Evolutionary conservation across 1,140 invertebrate species (phyloP), one percentile per base, ranked within the genome.

Genomic region (Coenobita brevimanus): DNA sequence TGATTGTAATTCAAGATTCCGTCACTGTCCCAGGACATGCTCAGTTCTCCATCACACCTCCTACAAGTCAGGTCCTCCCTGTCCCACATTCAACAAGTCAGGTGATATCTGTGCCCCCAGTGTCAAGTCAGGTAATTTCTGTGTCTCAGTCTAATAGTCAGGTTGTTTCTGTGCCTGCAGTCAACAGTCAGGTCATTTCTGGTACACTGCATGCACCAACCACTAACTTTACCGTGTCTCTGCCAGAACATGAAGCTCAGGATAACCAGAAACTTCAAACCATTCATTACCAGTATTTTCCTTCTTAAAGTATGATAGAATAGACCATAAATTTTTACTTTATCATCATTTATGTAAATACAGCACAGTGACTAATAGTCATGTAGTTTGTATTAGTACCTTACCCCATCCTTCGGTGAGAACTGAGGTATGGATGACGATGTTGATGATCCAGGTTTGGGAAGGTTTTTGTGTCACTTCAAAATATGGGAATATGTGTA

Each of bases 1-100:
- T 85, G 82, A 85, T 85, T 43, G 82, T 85, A 54, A 85, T 85
- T 24, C 82, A 85, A 38, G 82, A 85, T 33, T 76, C 82, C 21
- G 82, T 85, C 24, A 62, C 50, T 10, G 54, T 85, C 2, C 71
- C 82, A 15, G 73, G 69, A 8, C 82, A 85, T 78, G 38, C 71
- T 21, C 69, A 85, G n/a, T 85, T 85, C 62, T 62, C 82, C 24
- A 50, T 85, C 36, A 46, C 82, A 38, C 33, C 69, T 13, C 62
- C 82, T 21, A 27, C 69, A 17, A 64, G 82, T 60, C 82, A 85
- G 71, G 82, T 85, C 17, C 73, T 85, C 54, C 43, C 82, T 43
- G 71, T 64, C 1, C 57, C 82, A 4, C 69, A 60, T n/a, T 60
- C 82, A 8, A 38, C 82, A 41, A 43, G 30, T 36, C 71, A 82